Percentiles rank a stretch among this genome's conserved stretches.
Conservation (phyloP, 2,888 invertebrate species). For the Eumacrocentrus americanus region DNA sequence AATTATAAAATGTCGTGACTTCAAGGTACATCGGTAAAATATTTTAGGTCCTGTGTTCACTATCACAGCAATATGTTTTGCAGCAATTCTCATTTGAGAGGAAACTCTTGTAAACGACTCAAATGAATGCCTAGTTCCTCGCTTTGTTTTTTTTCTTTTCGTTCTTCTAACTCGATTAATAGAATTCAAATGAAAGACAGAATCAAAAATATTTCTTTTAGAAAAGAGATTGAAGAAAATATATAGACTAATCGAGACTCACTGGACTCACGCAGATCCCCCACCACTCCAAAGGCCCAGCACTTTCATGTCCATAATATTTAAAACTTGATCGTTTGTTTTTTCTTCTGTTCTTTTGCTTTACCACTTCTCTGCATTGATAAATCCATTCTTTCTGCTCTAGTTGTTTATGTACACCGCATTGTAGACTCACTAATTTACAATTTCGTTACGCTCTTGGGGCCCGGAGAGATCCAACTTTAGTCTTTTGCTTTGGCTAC, state of each 20-base stretch:
- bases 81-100: slow-evolving; percentile 44
- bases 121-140: too few species aligned
- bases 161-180: neutral
- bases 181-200: slow-evolving; percentile 13
- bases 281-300: slow-evolving; percentile 47
- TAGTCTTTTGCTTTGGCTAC: slow-evolving; percentile 39
- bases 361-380: slow-evolving; percentile 28
- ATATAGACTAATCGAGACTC: slow-evolving; percentile 34
- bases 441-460: slow-evolving; percentile 9
- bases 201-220: slow-evolving; percentile 20
- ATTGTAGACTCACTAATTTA: slow-evolving; percentile 23
- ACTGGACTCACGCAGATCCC: slow-evolving; percentile 39
- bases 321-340: slow-evolving; percentile 12
- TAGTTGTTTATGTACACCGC: slow-evolving; percentile 38
- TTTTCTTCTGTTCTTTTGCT: slow-evolving; percentile 12
- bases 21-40: slow-evolving; percentile 12
- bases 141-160: slow-evolving; percentile 21
- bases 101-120: slow-evolving; percentile 39
- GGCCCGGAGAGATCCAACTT: slow-evolving; percentile 31
- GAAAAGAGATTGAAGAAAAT: slow-evolving; percentile 21
- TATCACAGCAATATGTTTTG: slow-evolving; percentile 55
- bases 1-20: slow-evolving; percentile 3
- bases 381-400: slow-evolving; percentile 14
- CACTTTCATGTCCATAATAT: slow-evolving; percentile 16
- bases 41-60: slow-evolving; percentile 57